Percentiles rank a stretch among this genome's conserved stretches.
phyloP scores from a whole-genome alignment of 2,797 vertebrate genomes.

The Mycteria americana region DNA sequence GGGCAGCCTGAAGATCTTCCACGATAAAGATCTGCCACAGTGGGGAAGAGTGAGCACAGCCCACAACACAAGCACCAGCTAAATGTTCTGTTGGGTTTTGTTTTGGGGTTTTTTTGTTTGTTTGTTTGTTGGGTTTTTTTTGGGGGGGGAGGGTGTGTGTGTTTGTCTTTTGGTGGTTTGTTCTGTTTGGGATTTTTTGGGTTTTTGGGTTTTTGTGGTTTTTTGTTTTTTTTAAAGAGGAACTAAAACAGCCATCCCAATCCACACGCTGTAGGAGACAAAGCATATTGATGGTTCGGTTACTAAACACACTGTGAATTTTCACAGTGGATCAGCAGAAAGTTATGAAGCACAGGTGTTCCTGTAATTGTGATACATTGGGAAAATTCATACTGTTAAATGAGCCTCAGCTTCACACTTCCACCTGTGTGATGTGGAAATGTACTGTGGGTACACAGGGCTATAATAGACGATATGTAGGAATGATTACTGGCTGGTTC shows the following conservation, averaged over 20 bases:
- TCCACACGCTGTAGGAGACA: background rate
- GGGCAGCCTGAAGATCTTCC: background rate
- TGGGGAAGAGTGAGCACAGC: background rate
- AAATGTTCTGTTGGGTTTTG: background rate
- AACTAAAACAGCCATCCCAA: background rate
- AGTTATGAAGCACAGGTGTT: slow-evolving; percentile 76
- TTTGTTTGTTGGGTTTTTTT: no score
- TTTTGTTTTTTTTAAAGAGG: background rate
- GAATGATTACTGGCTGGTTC: slow-evolving; percentile 50
- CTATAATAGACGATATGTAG: slow-evolving; percentile 61
- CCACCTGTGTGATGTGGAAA: slow-evolving; percentile 74
- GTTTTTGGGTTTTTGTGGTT: background rate
- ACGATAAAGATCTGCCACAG: fast-evolving
- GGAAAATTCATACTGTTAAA: slow-evolving; percentile 78
- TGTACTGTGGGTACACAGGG: slow-evolving; percentile 35
- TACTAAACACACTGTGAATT: slow-evolving; percentile 60
- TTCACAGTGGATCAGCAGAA: slow-evolving; percentile 72
- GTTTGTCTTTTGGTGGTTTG: no score
- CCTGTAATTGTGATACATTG: slow-evolving; percentile 73
- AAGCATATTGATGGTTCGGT: slow-evolving; percentile 44
- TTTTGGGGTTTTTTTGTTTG: no score
- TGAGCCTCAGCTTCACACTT: slow-evolving; percentile 74
- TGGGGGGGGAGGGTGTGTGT: no score
- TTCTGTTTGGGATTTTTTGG: no score
- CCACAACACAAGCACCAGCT: background rate